A percentile compares a stretch with the other conserved stretches of the same genome.
phyloP scores from a whole-genome alignment of 2,888 invertebrate species.

The Deroplatys truncata region DNA sequence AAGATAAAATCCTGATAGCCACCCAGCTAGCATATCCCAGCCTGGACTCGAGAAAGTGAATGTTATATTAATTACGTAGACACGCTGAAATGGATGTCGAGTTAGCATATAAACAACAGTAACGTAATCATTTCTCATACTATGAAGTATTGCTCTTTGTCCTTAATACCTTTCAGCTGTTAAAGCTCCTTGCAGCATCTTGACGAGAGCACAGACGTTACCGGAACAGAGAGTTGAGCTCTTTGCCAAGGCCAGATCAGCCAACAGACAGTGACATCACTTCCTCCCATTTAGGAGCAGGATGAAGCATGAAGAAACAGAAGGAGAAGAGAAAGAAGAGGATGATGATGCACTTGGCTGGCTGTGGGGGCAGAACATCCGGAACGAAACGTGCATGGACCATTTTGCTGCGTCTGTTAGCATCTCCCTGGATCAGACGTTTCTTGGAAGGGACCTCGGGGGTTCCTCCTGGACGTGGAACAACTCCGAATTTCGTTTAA shows the following conservation, averaged over 20 bases:
- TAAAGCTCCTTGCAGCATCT: too few species aligned
- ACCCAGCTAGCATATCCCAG: too few species aligned
- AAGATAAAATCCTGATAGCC: too few species aligned
- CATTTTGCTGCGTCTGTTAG: neutral
- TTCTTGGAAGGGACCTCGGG: neutral
- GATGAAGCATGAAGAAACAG: neutral
- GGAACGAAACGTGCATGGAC: neutral
- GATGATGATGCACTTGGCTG: neutral
- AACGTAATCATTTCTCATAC: too few species aligned
- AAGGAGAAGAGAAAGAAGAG: neutral
- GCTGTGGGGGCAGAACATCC: neutral
- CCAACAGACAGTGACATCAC: neutral
- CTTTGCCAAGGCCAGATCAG: neutral
- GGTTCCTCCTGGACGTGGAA: neutral
- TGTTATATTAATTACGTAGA: too few species aligned
- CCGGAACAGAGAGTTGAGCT: too few species aligned
- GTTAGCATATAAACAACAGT: too few species aligned
- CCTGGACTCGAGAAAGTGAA: too few species aligned
- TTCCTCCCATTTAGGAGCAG: neutral
- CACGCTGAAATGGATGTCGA: too few species aligned
- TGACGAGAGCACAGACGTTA: too few species aligned
- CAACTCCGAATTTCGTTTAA: neutral
- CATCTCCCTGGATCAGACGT: neutral
- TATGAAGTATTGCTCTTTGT: too few species aligned
- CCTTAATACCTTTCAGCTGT: too few species aligned